Conservation (phyloP, 2,113 vertebrate genomes). For the Clarias batrachus region DNA sequence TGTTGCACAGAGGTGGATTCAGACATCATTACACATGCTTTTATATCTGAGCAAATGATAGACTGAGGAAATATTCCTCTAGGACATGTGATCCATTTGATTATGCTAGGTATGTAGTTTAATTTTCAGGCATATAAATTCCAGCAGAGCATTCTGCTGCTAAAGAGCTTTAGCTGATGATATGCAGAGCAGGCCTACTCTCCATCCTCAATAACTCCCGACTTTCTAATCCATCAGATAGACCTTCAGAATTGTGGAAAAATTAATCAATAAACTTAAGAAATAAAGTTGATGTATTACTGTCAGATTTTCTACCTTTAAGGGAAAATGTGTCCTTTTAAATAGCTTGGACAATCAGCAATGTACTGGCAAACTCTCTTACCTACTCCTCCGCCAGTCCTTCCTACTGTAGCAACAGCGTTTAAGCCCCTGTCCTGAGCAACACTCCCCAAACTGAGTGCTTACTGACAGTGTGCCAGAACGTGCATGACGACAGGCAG, state of each 20-base stretch:
- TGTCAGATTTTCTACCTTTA: not conserved
- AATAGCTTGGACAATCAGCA: not conserved
- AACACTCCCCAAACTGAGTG: constrained; percentile 9
- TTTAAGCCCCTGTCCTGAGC: constrained; percentile 11
- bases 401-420: not conserved
- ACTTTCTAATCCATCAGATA: constrained; percentile 4
- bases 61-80: constrained; percentile 48
- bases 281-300: not conserved
- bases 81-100: constrained; percentile 51
- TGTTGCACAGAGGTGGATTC: not conserved
- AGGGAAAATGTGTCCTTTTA: not conserved
- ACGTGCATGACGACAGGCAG: constrained; percentile 34
- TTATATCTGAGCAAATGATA: constrained; percentile 7
- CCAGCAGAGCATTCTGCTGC: constrained; percentile 49
- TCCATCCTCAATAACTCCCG: not conserved
- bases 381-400: not conserved
- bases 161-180: constrained; percentile 60
- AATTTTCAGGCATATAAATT: constrained; percentile 29
- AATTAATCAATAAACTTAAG: constrained; percentile 5
- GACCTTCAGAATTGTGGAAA: not conserved
- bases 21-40: not conserved
- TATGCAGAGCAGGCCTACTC: constrained; percentile 57
- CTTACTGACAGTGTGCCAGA: constrained; percentile 27
- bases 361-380: not conserved
- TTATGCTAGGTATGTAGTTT: constrained; percentile 52